Conservation (phyloP, 2,888 invertebrate genomes). For the Loripinus fragilis region DNA sequence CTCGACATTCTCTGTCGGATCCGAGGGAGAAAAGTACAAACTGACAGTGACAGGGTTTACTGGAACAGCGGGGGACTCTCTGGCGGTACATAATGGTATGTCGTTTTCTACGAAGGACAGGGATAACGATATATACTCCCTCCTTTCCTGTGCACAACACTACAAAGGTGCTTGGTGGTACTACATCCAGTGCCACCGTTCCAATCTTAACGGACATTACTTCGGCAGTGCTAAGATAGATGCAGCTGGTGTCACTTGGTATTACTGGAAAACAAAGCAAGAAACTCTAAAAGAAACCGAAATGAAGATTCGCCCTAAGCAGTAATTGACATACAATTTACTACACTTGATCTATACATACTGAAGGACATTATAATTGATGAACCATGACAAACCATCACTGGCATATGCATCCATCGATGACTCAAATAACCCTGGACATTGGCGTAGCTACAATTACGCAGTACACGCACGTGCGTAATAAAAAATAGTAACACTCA, state of each 20-base stretch:
- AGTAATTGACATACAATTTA: too few relatives aligned
- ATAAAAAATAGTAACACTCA: too few relatives aligned
- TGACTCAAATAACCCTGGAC: too few relatives aligned
- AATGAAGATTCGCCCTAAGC: too few relatives aligned
- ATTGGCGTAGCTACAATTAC: too few relatives aligned
- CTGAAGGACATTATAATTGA: too few relatives aligned
- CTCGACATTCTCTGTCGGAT: constrained; percentile 27
- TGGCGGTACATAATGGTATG: constrained; percentile 11
- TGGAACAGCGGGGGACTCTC: constrained; percentile 24
- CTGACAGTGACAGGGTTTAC: constrained; percentile 13
- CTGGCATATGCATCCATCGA: too few relatives aligned
- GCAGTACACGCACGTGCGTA: too few relatives aligned
- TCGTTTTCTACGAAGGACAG: constrained; percentile 31
- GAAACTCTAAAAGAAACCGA: neutral
- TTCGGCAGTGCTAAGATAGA: neutral
- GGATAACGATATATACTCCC: constrained; percentile 6
- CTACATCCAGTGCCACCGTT: neutral
- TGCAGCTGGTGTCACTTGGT: neutral
- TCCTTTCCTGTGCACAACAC: neutral
- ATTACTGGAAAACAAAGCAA: neutral
- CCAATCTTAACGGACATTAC: neutral
- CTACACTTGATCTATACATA: too few relatives aligned
- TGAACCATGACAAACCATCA: too few relatives aligned
- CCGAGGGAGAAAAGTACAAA: constrained; percentile 10
- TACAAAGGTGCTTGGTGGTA: neutral